Percentiles rank a stretch among this genome's conserved stretches.
Conservation (phyloP, 2,797 vertebrate genomes). For the Hapalemur alaotrensis region DNA sequence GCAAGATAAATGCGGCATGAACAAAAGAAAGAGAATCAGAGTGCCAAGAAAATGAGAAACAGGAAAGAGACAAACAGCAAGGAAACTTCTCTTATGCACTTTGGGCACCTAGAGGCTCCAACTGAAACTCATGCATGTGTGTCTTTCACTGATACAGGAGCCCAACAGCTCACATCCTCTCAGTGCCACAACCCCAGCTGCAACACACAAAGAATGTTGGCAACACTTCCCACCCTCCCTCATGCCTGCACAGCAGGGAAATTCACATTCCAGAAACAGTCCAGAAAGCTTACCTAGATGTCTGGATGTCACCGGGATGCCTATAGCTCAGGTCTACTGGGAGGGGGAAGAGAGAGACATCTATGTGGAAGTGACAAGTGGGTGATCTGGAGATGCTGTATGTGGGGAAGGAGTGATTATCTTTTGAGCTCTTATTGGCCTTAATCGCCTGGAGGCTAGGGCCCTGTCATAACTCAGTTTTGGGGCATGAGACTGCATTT, state of each 20-base stretch:
- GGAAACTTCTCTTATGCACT: accelerated
- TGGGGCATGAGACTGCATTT: not conserved
- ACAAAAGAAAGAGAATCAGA: not conserved
- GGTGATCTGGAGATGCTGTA: not conserved
- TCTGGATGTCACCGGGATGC: not conserved
- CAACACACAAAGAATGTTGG: not conserved
- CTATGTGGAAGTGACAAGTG: not conserved
- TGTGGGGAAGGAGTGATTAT: not conserved
- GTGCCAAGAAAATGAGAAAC: not conserved
- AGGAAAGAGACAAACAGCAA: not conserved
- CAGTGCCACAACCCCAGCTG: not conserved
- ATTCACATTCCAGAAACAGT: not conserved
- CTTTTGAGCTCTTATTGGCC: not conserved
- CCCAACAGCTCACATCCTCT: not conserved
- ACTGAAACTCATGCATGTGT: not conserved
- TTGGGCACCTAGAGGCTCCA: not conserved
- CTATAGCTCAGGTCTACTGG: not conserved
- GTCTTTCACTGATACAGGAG: not conserved
- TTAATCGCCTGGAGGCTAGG: not conserved
- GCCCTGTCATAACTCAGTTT: not conserved
- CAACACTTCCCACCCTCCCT: not conserved
- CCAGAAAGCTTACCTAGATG: not conserved
- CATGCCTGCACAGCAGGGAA: no score
- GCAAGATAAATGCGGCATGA: not conserved
- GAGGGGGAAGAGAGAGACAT: not conserved